These are phyloP conservation scores for Zosterops pallidus DNA, from an alignment of 2,113 vertebrate genomes.

Conservation along the genomic window DNA sequence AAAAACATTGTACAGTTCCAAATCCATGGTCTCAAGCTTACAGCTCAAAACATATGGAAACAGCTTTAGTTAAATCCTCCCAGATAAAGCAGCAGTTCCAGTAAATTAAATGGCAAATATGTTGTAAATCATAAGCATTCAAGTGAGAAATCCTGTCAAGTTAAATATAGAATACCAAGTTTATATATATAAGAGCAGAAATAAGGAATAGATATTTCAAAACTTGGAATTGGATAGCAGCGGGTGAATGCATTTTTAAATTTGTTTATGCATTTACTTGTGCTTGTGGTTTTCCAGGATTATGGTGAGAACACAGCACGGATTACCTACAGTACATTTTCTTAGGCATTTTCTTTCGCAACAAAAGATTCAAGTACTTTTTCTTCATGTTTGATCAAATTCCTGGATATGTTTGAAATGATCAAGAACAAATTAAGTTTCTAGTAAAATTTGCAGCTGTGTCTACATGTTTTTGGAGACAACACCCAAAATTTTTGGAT, in stretches of 20 bases:
- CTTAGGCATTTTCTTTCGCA: neutral
- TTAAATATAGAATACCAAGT: neutral
- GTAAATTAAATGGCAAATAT: slow-evolving; percentile 15
- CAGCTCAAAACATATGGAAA: slow-evolving; percentile 25
- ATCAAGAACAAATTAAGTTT: neutral
- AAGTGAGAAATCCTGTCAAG: neutral
- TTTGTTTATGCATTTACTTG: neutral
- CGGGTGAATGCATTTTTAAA: neutral
- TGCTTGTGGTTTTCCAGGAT: neutral
- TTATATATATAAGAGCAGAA: neutral
- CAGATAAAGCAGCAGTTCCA: neutral
- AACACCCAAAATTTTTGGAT: neutral
- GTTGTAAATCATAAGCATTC: neutral
- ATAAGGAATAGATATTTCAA: neutral
- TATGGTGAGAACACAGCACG: neutral
- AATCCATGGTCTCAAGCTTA: neutral
- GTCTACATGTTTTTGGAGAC: neutral
- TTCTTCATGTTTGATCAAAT: neutral
- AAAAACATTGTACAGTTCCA: neutral
- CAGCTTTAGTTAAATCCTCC: slow-evolving; percentile 30
- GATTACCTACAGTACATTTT: neutral
- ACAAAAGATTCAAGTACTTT: neutral
- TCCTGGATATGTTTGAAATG: neutral
- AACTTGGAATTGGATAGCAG: neutral
- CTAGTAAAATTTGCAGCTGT: neutral